A percentile compares a stretch with the other conserved stretches of the same genome.
phyloP scores from a whole-genome alignment of 2,888 invertebrate genomes.

The Digitonthophagus gazella region DNA sequence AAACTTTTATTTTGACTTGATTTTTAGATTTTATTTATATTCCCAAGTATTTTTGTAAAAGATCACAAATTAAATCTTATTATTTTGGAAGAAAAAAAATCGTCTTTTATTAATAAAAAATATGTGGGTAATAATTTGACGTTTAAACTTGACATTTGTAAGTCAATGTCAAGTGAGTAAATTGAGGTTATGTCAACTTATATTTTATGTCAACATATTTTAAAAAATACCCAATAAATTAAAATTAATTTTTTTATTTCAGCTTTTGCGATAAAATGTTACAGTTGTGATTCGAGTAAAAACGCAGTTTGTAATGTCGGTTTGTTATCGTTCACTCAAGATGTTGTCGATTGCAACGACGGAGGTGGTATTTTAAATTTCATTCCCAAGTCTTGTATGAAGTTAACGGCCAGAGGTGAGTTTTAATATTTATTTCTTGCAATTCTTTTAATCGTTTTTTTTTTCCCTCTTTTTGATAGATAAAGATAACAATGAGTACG shows the following conservation, averaged over 20 bases:
- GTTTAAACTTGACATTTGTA: too few species aligned
- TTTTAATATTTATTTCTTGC: constrained; percentile 1
- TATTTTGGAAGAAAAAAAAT: too few species aligned
- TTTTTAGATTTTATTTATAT: too few species aligned
- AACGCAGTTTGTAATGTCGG: constrained; percentile 40
- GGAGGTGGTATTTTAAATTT: constrained; percentile 33
- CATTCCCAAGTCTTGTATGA: constrained; percentile 37
- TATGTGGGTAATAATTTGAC: too few species aligned
- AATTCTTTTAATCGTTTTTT: background rate
- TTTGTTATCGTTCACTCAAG: constrained; percentile 41
- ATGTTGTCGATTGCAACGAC: constrained; percentile 39
- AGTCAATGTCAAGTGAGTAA: too few species aligned
- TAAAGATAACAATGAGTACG: constrained; percentile 40
- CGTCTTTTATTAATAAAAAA: too few species aligned
- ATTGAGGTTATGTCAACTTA: too few species aligned
- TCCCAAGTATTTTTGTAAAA: too few species aligned
- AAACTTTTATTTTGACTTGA: too few species aligned
- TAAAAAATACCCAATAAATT: background rate
- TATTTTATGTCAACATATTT: background rate
- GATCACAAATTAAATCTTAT: too few species aligned
- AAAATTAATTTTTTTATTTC: constrained; percentile 23
- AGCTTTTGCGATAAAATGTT: constrained; percentile 34
- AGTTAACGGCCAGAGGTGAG: constrained; percentile 43
- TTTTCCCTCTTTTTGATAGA: constrained; percentile 35
- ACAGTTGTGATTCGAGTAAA: constrained; percentile 39